These are phyloP conservation scores for Condylostylus longicornis DNA, from an alignment of 1,140 invertebrate genomes.

Conservation along the genomic window DNA sequence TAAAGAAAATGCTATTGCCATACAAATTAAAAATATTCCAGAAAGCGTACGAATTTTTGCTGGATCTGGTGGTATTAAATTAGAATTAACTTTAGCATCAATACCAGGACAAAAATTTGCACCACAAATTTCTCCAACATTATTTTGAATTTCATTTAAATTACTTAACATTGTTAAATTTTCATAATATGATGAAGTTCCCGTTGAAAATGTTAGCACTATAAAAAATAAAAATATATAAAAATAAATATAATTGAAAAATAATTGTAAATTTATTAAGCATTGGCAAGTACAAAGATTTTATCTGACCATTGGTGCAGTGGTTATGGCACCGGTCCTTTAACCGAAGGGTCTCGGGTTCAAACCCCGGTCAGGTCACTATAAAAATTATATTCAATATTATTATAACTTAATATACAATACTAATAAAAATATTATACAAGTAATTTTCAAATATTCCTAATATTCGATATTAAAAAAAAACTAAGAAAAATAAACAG, in stretches of 20 bases:
- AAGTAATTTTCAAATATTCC: too few relatives aligned
- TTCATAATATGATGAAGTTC: background rate
- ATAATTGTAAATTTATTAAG: too few relatives aligned
- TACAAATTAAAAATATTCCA: conserved; percentile 69
- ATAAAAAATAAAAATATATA: background rate
- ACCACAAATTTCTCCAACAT: conserved; percentile 46
- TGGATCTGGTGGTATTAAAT: conserved; percentile 48
- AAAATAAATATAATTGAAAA: background rate
- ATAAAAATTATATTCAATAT: too few relatives aligned
- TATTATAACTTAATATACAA: too few relatives aligned
- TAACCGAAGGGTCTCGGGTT: too few relatives aligned
- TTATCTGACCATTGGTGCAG: too few relatives aligned
- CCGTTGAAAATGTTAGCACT: background rate
- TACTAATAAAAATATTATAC: too few relatives aligned
- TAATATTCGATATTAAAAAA: too few relatives aligned
- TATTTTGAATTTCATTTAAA: conserved; percentile 6
- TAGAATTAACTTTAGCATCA: conserved; percentile 40
- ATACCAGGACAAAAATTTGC: conserved; percentile 54
- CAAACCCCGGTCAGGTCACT: too few relatives aligned
- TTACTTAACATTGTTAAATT: conserved; percentile 4
- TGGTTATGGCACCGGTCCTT: too few relatives aligned
- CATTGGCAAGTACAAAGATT: too few relatives aligned
- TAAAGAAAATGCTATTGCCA: conserved; percentile 55
- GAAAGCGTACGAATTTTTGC: conserved; percentile 61
- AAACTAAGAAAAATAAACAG: too few relatives aligned